phyloP scores from a whole-genome alignment of 2,113 vertebrate species.

The Caloenas nicobarica region DNA sequence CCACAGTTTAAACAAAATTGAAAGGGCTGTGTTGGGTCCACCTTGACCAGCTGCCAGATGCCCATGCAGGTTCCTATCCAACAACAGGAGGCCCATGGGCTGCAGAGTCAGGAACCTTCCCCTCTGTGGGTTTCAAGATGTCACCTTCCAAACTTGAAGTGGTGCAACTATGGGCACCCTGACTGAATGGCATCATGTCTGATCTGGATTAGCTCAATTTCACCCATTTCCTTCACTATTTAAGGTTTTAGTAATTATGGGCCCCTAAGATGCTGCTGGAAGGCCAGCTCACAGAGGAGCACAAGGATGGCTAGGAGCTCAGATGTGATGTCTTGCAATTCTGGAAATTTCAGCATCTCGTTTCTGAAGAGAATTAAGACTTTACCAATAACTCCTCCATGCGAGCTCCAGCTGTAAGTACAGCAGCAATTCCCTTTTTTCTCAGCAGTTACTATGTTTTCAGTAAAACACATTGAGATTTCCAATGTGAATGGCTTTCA shows the following conservation, averaged over 20 bases:
- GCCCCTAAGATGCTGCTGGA: not conserved
- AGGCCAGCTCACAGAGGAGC: not conserved
- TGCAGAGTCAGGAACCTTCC: not conserved
- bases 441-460: not conserved
- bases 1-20: not conserved
- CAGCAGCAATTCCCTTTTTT: not conserved
- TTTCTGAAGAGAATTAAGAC: not conserved
- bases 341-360: not conserved
- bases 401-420: not conserved
- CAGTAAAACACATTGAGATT: not conserved
- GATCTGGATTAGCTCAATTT: not conserved
- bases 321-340: not conserved
- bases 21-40: not conserved
- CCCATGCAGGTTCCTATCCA: not conserved
- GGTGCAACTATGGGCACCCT: not conserved
- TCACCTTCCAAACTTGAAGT: not conserved
- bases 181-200: not conserved
- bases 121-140: not conserved
- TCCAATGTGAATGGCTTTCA: not conserved
- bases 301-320: not conserved
- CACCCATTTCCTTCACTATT: not conserved
- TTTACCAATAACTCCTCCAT: not conserved
- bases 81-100: rapidly evolving
- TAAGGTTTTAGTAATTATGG: not conserved
- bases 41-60: not conserved